These are phyloP conservation scores for Mormyrus proboscirostris DNA, from an alignment of 2,797 vertebrate species.

Conservation along the genomic window DNA sequence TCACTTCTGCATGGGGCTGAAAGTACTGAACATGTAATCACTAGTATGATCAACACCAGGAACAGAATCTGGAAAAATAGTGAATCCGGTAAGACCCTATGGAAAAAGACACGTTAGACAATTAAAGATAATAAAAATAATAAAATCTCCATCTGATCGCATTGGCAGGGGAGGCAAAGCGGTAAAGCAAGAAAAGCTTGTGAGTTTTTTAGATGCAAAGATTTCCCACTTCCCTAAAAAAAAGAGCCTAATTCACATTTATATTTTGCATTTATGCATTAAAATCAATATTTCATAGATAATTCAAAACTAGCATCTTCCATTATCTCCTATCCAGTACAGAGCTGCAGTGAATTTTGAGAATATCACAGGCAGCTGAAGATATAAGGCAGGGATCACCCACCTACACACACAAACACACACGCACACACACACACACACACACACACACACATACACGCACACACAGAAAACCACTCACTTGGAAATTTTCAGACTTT, in stretches of 20 bases:
- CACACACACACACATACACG: not conserved
- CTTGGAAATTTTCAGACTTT: not conserved
- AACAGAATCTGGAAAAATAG: constrained; percentile 94
- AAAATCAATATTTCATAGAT: not conserved
- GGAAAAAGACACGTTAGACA: not conserved
- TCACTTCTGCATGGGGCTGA: constrained; percentile 87
- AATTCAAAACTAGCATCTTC: not conserved
- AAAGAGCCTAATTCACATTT: not conserved
- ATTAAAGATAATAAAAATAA: not conserved
- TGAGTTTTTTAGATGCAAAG: not conserved
- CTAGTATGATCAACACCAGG: constrained; percentile 87
- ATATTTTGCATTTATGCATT: not conserved
- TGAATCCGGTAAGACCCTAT: constrained; percentile 93
- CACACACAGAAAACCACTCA: not conserved
- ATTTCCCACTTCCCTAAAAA: not conserved
- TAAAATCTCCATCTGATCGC: not conserved
- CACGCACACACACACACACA: not conserved
- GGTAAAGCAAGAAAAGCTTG: not conserved
- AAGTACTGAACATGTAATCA: constrained; percentile 94
- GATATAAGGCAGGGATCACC: not conserved
- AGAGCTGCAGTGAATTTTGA: not conserved
- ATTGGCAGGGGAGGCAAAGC: not conserved
- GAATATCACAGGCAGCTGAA: not conserved
- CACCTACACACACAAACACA: not conserved
- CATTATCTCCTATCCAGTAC: not conserved